A percentile compares a stretch with the other conserved stretches of the same genome.
Evolutionary conservation across 2,888 invertebrate genomes (phyloP).

Genomic region (Leptinotarsa rubiginosa): DNA sequence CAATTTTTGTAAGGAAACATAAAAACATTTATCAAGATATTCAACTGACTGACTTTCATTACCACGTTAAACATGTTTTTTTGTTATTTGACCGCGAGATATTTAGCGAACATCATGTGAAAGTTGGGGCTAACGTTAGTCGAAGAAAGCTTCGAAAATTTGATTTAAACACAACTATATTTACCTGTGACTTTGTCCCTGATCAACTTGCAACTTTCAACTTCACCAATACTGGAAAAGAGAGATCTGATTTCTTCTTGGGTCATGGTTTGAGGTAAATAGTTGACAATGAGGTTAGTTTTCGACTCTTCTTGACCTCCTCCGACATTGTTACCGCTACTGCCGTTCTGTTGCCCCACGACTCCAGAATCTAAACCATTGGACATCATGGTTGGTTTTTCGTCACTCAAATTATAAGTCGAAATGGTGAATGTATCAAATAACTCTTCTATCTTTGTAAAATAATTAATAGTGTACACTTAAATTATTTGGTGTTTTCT

Average conservation of each 20-base stretch:
- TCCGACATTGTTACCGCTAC: constrained; percentile 69
- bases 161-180: neutral
- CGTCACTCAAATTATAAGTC: constrained; percentile 58
- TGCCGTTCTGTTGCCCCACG: constrained; percentile 87
- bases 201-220: constrained; percentile 99
- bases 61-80: too few species aligned
- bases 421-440: constrained; percentile 51
- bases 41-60: too few species aligned
- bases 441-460: constrained; percentile 56
- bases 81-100: neutral
- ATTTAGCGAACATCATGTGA: neutral
- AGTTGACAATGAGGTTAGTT: constrained; percentile 99
- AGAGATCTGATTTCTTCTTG: constrained; percentile 98
- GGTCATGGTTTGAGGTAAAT: constrained; percentile 99
- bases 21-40: too few species aligned
- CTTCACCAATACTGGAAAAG: constrained; percentile 98
- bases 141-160: neutral
- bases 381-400: constrained; percentile 75
- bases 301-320: constrained; percentile 90
- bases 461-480: constrained; percentile 47
- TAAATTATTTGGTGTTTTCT: constrained; percentile 48
- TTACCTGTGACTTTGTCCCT: constrained; percentile 95
- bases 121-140: constrained; percentile 12
- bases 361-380: constrained; percentile 84
- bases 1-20: too few species aligned